Conservation (phyloP, 2,888 invertebrate species). For the Dioctria linearis region DNA sequence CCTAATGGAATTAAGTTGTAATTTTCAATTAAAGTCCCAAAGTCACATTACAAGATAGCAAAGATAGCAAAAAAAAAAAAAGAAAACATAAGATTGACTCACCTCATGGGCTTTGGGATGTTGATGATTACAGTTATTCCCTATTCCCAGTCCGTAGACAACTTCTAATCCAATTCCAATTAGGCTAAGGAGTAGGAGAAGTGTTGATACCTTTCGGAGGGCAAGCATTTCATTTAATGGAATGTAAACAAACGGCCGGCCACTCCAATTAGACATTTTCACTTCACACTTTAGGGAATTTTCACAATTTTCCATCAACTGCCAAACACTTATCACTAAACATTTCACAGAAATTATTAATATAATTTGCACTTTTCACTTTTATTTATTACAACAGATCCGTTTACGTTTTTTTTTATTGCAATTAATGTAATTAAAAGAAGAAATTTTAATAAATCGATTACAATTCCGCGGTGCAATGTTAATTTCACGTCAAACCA, state of each 20-base stretch:
- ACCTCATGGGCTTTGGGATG: slow-evolving; percentile 81
- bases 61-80: not conserved
- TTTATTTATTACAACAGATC: not conserved
- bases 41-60: too few species aligned
- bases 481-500: not conserved
- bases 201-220: not conserved
- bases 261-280: slow-evolving; percentile 12
- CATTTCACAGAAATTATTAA: not conserved
- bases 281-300: not conserved
- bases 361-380: not conserved
- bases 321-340: not conserved
- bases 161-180: slow-evolving; percentile 47
- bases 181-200: not conserved
- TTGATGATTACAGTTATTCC: slow-evolving; percentile 76
- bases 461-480: slow-evolving; percentile 16
- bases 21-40: too few species aligned
- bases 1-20: too few species aligned
- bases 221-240: not conserved
- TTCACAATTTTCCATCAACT: not conserved
- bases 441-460: slow-evolving; percentile 12
- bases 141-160: slow-evolving; percentile 54
- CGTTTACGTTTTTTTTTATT: not conserved
- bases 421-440: not conserved
- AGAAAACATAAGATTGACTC: slow-evolving; percentile 58
- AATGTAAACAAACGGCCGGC: not conserved